Conservation (phyloP, 2,888 invertebrate genomes). For the Polylopha cassiicola region DNA sequence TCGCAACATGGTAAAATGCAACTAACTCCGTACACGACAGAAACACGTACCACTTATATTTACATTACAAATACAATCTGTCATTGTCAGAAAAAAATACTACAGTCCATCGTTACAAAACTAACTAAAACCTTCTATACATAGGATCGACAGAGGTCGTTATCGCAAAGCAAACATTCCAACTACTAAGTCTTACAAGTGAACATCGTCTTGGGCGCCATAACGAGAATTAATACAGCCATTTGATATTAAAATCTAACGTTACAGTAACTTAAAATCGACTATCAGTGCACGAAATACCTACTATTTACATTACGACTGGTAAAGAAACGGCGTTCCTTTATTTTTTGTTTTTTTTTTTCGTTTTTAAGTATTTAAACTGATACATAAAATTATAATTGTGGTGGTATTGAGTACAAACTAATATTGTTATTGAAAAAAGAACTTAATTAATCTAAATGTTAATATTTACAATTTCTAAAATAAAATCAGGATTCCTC, state of each 20-base stretch:
- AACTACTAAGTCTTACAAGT: conserved; percentile 46
- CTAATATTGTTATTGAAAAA: conserved; percentile 48
- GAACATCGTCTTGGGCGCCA: conserved; percentile 49
- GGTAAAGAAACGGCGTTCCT: conserved; percentile 47
- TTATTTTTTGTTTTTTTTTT: conserved; percentile 45
- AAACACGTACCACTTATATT: conserved; percentile 62
- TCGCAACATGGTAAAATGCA: conserved; percentile 75
- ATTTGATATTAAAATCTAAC: conserved; percentile 54
- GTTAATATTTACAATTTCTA: conserved; percentile 25
- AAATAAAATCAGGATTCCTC: conserved; percentile 26
- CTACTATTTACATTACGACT: conserved; percentile 65
- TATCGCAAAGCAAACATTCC: conserved; percentile 43
- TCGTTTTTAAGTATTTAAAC: conserved; percentile 47
- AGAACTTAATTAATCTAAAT: conserved; percentile 26
- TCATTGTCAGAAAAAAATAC: conserved; percentile 46
- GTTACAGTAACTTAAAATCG: conserved; percentile 58
- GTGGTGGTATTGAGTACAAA: conserved; percentile 54
- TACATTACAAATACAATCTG: conserved; percentile 61
- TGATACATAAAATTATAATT: conserved; percentile 46
- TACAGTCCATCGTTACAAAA: conserved; percentile 33
- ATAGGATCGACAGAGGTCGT: conserved; percentile 37
- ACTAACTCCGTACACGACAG: conserved; percentile 60
- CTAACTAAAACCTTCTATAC: conserved; percentile 51
- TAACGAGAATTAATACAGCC: conserved; percentile 61
- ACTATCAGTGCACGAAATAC: conserved; percentile 70